Percentiles rank a stretch among this genome's conserved stretches.
Conservation (phyloP, 2,113 vertebrate species). For the Melozone crissalis region DNA sequence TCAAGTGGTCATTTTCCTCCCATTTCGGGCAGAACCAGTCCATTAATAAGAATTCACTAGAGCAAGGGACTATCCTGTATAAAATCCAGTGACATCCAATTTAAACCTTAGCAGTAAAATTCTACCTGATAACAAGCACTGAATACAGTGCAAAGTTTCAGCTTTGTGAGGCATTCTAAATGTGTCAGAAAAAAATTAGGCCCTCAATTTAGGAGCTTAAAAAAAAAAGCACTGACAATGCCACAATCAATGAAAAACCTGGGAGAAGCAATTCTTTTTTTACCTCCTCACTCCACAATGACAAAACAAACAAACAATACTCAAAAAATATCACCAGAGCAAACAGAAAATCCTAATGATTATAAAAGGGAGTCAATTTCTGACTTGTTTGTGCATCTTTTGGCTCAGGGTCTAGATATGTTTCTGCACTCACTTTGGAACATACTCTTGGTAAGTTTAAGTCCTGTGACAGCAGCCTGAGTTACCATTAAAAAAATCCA, state of each 20-base stretch:
- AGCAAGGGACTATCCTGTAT: background rate
- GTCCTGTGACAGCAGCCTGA: background rate
- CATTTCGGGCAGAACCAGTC: conserved; percentile 3
- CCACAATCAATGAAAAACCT: background rate
- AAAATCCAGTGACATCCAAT: background rate
- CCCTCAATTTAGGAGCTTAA: background rate
- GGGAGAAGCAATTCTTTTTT: background rate
- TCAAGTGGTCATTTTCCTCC: background rate
- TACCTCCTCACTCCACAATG: background rate
- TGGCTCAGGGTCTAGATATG: background rate
- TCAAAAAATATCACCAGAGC: background rate
- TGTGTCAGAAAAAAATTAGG: background rate
- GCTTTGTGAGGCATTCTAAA: background rate
- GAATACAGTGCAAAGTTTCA: background rate
- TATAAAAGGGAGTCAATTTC: background rate
- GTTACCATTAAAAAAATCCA: background rate
- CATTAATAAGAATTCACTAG: background rate
- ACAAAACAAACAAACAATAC: background rate
- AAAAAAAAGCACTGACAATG: no score
- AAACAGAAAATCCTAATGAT: background rate
- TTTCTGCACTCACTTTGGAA: background rate
- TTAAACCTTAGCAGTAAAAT: background rate
- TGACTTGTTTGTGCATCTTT: background rate
- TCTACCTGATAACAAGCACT: background rate
- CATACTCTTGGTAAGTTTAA: background rate